phyloP scores from a whole-genome alignment of 92 coral and sea anemone species.

The Zoanthus solanderi region DNA sequence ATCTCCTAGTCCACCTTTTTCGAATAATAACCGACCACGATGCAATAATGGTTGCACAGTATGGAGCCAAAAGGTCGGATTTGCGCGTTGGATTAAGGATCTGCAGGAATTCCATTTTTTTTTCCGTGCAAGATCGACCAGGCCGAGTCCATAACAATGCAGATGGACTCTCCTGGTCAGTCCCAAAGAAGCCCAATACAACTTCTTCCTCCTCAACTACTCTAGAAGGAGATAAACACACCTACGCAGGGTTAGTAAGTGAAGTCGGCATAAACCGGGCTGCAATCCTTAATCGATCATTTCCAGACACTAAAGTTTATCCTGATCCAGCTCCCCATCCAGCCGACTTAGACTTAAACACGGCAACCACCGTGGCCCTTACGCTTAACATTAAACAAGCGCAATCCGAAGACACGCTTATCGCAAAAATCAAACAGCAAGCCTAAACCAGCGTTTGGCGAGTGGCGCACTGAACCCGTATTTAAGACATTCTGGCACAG shows the following conservation, averaged over 20 bases:
- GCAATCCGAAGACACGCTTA: not conserved
- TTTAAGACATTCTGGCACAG: constrained; percentile 32
- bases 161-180: constrained; percentile 54
- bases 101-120: constrained; percentile 59
- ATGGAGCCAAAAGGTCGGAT: constrained; percentile 52
- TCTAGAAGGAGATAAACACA: not conserved
- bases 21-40: constrained; percentile 39
- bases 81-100: constrained; percentile 51
- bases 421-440: not conserved
- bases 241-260: not conserved
- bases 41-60: constrained; percentile 34
- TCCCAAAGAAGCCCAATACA: not conserved
- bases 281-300: not conserved
- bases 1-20: constrained; percentile 37
- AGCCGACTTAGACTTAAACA: not conserved
- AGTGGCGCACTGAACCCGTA: not conserved
- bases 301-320: not conserved
- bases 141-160: constrained; percentile 57
- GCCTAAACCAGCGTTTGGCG: not conserved
- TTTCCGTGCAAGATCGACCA: constrained; percentile 47
- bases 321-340: not conserved
- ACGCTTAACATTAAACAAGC: not conserved
- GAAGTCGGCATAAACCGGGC: not conserved
- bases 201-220: not conserved
- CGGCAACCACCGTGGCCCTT: not conserved